A percentile compares a stretch with the other conserved stretches of the same genome.
These are phyloP conservation scores for Actenoides lindsayi DNA, from an alignment of 2,113 vertebrate species.

Conservation along the genomic window DNA sequence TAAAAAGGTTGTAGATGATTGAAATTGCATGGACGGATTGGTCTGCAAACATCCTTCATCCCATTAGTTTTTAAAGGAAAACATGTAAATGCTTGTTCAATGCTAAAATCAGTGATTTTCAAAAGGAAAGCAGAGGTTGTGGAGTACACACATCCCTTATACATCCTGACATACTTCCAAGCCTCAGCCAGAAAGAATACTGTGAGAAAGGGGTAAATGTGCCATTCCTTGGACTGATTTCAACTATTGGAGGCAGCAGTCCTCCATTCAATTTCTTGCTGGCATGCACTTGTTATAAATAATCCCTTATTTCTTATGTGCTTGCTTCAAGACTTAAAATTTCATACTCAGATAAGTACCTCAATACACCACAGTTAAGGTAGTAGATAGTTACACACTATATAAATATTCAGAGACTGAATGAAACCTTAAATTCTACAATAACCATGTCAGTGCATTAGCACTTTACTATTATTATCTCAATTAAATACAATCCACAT, in stretches of 20 bases:
- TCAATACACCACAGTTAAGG: neutral
- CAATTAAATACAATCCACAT: slow-evolving; percentile 2
- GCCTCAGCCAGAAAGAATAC: neutral
- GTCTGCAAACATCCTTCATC: neutral
- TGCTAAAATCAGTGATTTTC: neutral
- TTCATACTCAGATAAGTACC: neutral
- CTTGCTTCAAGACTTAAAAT: neutral
- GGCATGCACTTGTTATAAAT: neutral
- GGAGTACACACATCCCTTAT: neutral
- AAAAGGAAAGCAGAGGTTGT: neutral
- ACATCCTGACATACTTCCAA: neutral
- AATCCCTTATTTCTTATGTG: neutral
- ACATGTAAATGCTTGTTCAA: neutral
- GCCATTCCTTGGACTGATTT: neutral
- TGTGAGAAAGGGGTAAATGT: neutral
- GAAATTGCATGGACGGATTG: neutral
- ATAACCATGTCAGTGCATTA: neutral
- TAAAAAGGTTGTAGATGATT: neutral
- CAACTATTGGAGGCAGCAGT: neutral
- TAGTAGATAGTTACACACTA: neutral
- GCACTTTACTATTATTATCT: neutral
- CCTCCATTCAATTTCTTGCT: neutral
- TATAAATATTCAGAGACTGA: neutral
- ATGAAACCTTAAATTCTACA: neutral
- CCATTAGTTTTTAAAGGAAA: neutral